These are phyloP conservation scores for Acanthoscelides obtectus DNA, from an alignment of 2,888 invertebrate species.

Conservation along the genomic window DNA sequence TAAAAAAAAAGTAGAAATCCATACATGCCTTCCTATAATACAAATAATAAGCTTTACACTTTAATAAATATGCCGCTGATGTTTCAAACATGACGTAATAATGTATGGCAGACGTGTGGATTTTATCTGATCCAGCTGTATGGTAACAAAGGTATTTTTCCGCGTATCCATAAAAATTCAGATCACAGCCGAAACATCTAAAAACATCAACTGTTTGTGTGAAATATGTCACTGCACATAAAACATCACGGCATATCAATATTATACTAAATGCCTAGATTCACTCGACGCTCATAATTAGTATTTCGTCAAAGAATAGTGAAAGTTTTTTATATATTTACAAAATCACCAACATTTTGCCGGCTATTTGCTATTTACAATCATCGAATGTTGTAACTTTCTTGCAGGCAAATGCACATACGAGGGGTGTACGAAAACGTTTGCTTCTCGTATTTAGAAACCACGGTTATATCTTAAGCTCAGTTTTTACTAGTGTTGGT, in stretches of 20 bases:
- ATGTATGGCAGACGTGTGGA: no score
- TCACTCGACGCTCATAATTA: no score
- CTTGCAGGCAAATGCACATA: neutral
- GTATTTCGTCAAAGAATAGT: neutral
- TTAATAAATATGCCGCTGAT: no score
- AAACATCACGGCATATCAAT: neutral
- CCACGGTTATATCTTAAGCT: no score
- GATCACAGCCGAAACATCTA: neutral
- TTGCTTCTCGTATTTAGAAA: neutral
- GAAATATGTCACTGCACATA: neutral
- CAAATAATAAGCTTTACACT: no score
- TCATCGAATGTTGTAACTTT: neutral
- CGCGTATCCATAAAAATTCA: neutral
- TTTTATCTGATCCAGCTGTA: neutral
- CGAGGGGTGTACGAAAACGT: neutral
- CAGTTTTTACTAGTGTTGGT: no score
- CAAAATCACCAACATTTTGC: neutral
- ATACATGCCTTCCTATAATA: no score
- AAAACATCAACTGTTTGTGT: neutral
- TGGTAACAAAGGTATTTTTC: neutral
- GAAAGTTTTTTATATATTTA: neutral
- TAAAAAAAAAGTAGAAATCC: no score
- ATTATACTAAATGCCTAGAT: no score
- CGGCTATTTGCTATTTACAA: neutral
- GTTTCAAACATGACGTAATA: no score